These are phyloP conservation scores for Sycophila sp. DNA, from an alignment of 1,140 invertebrate genomes.

Conservation along the genomic window DNA sequence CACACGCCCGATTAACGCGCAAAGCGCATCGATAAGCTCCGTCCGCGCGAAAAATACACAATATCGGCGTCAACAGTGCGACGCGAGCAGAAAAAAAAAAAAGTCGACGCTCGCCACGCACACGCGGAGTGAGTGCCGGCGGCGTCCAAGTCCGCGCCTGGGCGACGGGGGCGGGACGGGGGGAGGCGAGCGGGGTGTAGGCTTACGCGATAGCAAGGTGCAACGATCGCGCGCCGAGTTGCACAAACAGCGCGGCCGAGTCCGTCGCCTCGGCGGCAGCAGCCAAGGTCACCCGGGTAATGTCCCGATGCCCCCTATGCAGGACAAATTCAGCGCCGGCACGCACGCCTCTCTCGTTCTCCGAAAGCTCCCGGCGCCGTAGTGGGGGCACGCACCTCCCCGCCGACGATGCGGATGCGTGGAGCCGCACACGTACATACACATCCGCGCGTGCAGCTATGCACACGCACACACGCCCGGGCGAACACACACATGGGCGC, in stretches of 20 bases:
- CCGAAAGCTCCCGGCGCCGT: conserved; percentile 37
- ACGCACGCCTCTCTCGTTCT: too few relatives aligned
- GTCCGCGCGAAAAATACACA: too few relatives aligned
- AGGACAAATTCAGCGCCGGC: conserved; percentile 64
- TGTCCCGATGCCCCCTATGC: conserved; percentile 68
- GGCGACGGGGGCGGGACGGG: conserved; percentile 1
- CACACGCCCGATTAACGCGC: background rate
- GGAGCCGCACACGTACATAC: too few relatives aligned
- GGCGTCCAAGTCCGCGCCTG: too few relatives aligned
- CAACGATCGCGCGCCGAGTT: conserved; percentile 60
- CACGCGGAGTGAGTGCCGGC: too few relatives aligned
- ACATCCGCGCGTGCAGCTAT: too few relatives aligned
- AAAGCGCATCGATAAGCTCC: background rate
- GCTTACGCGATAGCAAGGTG: conserved; percentile 63
- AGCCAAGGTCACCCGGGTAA: conserved; percentile 67
- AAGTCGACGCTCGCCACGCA: too few relatives aligned
- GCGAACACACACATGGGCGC: too few relatives aligned
- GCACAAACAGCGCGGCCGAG: conserved; percentile 58
- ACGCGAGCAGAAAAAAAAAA: too few relatives aligned
- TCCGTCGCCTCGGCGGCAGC: conserved; percentile 44
- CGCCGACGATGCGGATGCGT: too few relatives aligned
- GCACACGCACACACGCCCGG: too few relatives aligned
- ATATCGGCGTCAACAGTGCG: too few relatives aligned
- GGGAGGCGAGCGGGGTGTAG: background rate
- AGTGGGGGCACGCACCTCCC: conserved; percentile 41